Percentiles rank a stretch among this genome's conserved stretches.
These are phyloP conservation scores for Drosophila mulleri DNA, from an alignment of 2,888 invertebrate species.

Conservation along the genomic window DNA sequence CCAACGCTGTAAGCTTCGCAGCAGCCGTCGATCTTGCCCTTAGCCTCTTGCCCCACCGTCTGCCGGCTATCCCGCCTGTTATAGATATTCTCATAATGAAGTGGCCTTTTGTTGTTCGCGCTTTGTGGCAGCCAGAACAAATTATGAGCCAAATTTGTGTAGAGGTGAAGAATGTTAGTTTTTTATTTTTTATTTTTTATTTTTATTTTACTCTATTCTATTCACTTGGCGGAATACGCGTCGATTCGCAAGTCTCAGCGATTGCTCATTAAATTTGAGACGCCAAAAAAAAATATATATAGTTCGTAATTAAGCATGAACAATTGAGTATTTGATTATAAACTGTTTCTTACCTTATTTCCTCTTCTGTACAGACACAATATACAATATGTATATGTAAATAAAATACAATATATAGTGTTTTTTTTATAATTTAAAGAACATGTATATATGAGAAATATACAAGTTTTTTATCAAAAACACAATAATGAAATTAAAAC, in stretches of 20 bases:
- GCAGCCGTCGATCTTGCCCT: conserved; percentile 27
- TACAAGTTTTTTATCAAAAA: too few relatives aligned
- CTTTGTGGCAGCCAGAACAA: conserved; percentile 54
- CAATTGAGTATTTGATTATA: conserved; percentile 1
- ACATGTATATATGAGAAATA: too few relatives aligned
- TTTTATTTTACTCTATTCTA: neutral
- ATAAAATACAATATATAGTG: neutral
- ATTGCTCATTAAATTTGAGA: conserved; percentile 45
- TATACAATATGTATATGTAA: too few relatives aligned
- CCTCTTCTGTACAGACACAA: neutral
- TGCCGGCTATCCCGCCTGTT: neutral
- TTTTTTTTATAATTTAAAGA: too few relatives aligned
- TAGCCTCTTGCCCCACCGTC: conserved; percentile 10
- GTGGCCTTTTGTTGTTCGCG: conserved; percentile 50
- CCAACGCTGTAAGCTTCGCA: conserved; percentile 65
- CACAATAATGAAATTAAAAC: too few relatives aligned
- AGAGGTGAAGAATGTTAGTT: conserved; percentile 29
- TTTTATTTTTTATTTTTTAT: conserved; percentile 18
- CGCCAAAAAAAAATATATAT: conserved; percentile 5
- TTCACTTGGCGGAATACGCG: conserved; percentile 3
- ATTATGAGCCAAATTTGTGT: conserved; percentile 67
- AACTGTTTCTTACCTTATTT: conserved; percentile 2
- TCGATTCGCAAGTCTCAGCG: conserved; percentile 18
- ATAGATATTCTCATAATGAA: conserved; percentile 53
- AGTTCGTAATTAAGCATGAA: conserved; percentile 7